Evolutionary conservation across 2,888 invertebrate species (phyloP).

Genomic region (Biston betularia): DNA sequence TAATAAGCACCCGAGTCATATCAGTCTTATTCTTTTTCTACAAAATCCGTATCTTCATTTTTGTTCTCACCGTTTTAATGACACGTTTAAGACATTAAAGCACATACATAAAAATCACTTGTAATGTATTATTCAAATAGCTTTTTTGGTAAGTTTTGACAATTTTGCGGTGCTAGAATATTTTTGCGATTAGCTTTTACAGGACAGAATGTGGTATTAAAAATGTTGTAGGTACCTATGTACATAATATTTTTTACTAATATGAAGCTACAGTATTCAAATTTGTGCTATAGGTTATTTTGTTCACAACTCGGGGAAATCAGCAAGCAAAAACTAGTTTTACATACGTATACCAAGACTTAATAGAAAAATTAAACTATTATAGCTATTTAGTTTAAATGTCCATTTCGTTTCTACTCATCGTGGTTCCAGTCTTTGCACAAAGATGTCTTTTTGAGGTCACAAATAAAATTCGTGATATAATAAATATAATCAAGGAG

Average conservation of each 20-base stretch:
- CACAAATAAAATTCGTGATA: background rate
- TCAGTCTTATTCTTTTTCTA: conserved; percentile 66
- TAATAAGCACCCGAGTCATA: conserved; percentile 65
- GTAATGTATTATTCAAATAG: no score
- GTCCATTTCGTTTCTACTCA: background rate
- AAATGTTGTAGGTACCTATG: no score
- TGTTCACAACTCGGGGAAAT: no score
- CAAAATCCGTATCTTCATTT: conserved; percentile 27
- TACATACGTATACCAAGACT: background rate
- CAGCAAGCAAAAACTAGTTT: background rate
- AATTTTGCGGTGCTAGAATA: no score
- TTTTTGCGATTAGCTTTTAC: no score
- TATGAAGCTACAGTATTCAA: no score
- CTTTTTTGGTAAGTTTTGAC: no score
- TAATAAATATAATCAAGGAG: background rate
- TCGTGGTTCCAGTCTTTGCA: background rate
- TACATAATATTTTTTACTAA: no score
- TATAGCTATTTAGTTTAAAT: background rate
- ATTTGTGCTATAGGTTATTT: no score
- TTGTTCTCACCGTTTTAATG: conserved; percentile 23
- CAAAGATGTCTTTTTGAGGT: background rate
- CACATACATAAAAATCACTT: background rate
- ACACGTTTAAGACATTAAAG: conserved; percentile 8
- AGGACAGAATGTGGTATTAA: no score
- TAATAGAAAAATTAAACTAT: background rate